Evolutionary conservation across 1,140 invertebrate genomes (phyloP), one percentile per base, ranked within the genome.

Genomic region (Dendroctonus valens): DNA sequence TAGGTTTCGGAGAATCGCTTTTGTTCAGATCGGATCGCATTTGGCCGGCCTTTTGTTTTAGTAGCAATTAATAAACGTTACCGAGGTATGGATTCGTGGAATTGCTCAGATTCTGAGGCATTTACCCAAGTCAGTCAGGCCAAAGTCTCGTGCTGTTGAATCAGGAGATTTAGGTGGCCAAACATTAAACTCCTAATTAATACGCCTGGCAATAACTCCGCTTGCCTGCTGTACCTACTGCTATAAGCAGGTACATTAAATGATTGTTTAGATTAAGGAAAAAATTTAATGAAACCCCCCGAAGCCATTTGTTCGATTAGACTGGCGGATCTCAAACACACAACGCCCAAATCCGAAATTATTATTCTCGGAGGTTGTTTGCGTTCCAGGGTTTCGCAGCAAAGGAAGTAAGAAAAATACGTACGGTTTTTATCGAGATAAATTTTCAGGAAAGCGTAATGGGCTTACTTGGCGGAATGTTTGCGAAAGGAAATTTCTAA

Each of bases 401-500:
- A 61, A 61, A 61, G 59, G 39, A 64, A 64, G 51, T 64, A 62
- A 62, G 60, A 51, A 62, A 62, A 62, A 59, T 62, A 64, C 61
- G 61, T 53, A 38, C 51, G 59, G 52, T 64, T 64, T 64, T 64
- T 64, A 64, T 64, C 61, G 55, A 64, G 61, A 64, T 64, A 64
- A 64, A 64, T 54, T 64, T 64, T 64, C 52, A 42, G 51, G 11
- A 64, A 64, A 64, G 61, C 61, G 61, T 64, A 64, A 64, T 64
- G 61, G 61, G 58, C 58, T 59, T 59, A 55, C 50, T 26, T 39
- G 61, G 15, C 46, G 15, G 14, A 64, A 64, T 55, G 61, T 64
- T 64, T 64, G 51, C 61, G 26, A 53, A 64, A 52, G 61, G 38
- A 64, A 64, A 64, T 54, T 64, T 64, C 61, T 40, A 38, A 53